Base-by-base conservation (phyloP, 92 coral and sea anemone genomes). In the Siderastrea radians region DNA sequence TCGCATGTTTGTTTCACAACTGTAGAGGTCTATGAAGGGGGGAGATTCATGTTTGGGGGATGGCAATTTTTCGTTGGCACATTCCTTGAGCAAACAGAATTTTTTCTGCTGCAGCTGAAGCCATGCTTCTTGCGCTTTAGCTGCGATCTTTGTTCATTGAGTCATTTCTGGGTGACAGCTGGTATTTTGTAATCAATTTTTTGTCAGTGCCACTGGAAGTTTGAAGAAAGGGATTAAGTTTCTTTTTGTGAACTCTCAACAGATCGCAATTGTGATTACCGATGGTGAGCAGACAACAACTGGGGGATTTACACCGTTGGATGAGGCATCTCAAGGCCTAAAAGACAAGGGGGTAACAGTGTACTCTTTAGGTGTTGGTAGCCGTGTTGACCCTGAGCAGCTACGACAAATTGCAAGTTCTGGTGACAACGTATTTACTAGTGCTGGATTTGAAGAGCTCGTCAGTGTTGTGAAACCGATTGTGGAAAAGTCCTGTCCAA, bases 231-330 rank as follows among this genome's bases (percentile, higher is more conserved):
- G 1, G 60, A 13, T 38, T 46, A 6, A 5, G 48, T 52, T 26
- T 38, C 2, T 26, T 3, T 54, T 48, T 51, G 14, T 68, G 15
- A 6, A 46, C 73, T 6, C 4, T 16, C 52, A 13, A 8, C 60
- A 93, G 95, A 79, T 91, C 13, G 93, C 91, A 52, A 75, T 93
- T 51, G 93, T 93, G 7, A 47, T 93, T 38, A 90, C 93, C 17
- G 95, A 93, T 78, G 95, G 95, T 3, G 81, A 57, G 74, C 95
- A 93, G 65, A 89, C 95, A 6, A 81, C 47, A 44, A 26, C 57
- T 9, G 81, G 81, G 3, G 52, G 11, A 6, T 84, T 62, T 59
- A 92, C 95, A 57, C 81, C 87, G 14, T 79, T 92, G 7, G 57
- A 60, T 43, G 53, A 44, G n/a, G 95, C 95, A 7, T 90, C 95